Evolutionary conservation across 2,888 invertebrate species (phyloP).

Genomic region (Synergus gifuensis): DNA sequence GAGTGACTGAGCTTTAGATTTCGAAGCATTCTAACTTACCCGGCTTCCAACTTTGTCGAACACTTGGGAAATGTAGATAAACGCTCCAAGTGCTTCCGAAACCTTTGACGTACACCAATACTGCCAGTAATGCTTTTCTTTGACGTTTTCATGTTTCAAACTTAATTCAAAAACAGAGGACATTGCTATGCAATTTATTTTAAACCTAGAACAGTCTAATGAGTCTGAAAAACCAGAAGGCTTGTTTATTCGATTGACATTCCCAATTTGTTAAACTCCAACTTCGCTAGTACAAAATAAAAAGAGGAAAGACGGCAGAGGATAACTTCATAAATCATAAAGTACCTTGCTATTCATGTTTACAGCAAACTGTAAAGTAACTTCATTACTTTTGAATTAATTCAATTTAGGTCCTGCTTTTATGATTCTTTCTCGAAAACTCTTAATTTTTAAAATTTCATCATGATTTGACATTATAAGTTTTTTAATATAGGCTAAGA

Average conservation of each 20-base stretch:
- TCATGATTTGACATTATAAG: background rate
- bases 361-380: background rate
- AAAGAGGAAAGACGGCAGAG: background rate
- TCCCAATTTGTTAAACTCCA: background rate
- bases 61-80: slow-evolving; percentile 40
- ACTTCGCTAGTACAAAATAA: background rate
- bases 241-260: background rate
- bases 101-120: slow-evolving; percentile 26
- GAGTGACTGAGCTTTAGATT: slow-evolving; percentile 35
- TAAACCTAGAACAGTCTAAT: background rate
- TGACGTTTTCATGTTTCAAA: slow-evolving; percentile 14
- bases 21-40: slow-evolving; percentile 23
- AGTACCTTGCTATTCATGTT: background rate
- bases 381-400: background rate
- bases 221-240: background rate
- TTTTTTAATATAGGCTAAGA: background rate
- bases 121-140: slow-evolving; percentile 3
- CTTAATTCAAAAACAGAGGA: slow-evolving; percentile 16
- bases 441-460: background rate
- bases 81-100: slow-evolving; percentile 24
- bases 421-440: background rate
- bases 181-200: background rate
- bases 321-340: background rate
- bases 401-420: slow-evolving; percentile 4
- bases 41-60: slow-evolving; percentile 16